These are phyloP conservation scores for Cladorhizidae sp. DNA, from an alignment of 37 sponge, comb jelly and placozoan genomes.

Conservation along the genomic window DNA sequence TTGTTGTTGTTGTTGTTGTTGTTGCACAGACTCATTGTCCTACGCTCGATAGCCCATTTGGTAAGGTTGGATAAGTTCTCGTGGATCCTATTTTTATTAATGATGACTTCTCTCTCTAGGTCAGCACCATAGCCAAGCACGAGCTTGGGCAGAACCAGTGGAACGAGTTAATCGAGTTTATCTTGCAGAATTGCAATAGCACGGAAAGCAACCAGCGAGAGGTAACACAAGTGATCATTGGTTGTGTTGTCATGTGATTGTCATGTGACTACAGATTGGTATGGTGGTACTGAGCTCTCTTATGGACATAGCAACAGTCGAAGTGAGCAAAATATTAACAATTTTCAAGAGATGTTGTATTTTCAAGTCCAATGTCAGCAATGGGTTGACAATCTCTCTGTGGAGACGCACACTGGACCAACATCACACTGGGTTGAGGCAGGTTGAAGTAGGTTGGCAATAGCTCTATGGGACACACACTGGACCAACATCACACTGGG, in stretches of 20 bases:
- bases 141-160: conserved; percentile 67
- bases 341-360: too few relatives aligned
- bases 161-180: conserved; percentile 64
- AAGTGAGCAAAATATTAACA: conserved; percentile 30
- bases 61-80: conserved; percentile 8
- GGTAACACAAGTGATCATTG: conserved; percentile 21
- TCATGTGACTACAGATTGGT: conserved; percentile 46
- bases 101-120: conserved; percentile 17
- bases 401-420: too few relatives aligned
- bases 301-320: conserved; percentile 51
- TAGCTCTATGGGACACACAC: too few relatives aligned
- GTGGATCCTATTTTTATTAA: neutral
- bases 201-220: conserved; percentile 60
- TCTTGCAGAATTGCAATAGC: conserved; percentile 55
- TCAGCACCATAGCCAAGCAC: conserved; percentile 71
- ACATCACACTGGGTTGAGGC: too few relatives aligned
- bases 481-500: too few relatives aligned
- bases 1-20: conserved; percentile 6
- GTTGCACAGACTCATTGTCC: conserved; percentile 50
- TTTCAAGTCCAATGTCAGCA: too few relatives aligned
- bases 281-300: conserved; percentile 66
- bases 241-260: neutral
- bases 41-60: conserved; percentile 62
- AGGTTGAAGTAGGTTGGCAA: too few relatives aligned
- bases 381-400: too few relatives aligned